Conservation (phyloP, 2,888 invertebrate species). For the Drosophila anomelani region DNA sequence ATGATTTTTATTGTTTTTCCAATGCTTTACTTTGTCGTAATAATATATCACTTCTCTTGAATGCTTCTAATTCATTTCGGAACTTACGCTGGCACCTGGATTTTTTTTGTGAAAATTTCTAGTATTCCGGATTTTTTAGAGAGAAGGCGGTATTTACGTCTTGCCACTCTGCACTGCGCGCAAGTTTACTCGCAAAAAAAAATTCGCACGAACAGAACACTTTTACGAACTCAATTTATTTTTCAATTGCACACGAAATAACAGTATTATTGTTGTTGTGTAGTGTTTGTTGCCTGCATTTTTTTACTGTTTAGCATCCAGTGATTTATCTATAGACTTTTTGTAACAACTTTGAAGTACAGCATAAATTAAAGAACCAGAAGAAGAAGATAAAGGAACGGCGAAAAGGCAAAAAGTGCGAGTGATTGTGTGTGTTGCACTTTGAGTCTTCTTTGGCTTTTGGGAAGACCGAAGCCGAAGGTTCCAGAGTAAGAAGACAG, state of each 20-base stretch:
- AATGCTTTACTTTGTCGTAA: not conserved
- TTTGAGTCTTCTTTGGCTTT: conserved; percentile 5
- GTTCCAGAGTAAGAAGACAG: conserved; percentile 9
- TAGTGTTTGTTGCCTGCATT: conserved; percentile 27
- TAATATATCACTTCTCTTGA: not conserved
- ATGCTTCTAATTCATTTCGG: not conserved
- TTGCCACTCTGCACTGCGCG: not conserved
- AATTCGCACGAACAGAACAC: conserved; percentile 39
- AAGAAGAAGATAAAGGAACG: not conserved
- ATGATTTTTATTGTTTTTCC: not conserved
- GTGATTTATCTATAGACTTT: not conserved
- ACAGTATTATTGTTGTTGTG: conserved; percentile 65
- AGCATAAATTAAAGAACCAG: conserved; percentile 16
- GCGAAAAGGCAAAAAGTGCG: not conserved
- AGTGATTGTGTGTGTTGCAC: not conserved
- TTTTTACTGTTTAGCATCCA: conserved; percentile 40
- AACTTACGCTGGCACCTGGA: not conserved
- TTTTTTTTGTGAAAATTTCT: not conserved
- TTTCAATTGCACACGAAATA: conserved; percentile 54
- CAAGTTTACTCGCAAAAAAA: conserved; percentile 51
- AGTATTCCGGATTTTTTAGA: not conserved
- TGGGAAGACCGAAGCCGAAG: conserved; percentile 14
- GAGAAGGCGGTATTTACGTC: not conserved
- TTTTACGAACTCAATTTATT: not conserved
- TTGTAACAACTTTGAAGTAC: not conserved